Conservation (phyloP, 1,140 invertebrate genomes). For the Penaeus chinensis region DNA sequence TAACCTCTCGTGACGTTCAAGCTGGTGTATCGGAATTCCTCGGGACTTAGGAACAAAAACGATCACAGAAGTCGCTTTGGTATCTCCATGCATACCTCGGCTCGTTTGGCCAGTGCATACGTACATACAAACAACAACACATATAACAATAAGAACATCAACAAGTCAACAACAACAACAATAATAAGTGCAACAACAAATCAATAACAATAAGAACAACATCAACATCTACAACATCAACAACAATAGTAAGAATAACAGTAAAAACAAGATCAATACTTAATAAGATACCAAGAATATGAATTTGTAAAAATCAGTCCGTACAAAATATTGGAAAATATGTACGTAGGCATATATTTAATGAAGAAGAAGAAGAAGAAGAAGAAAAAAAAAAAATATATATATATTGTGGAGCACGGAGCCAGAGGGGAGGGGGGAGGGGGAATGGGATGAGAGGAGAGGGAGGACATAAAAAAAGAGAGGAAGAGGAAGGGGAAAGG, state of each 20-base stretch:
- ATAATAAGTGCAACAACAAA: neutral
- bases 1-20: neutral
- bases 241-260: neutral
- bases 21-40: neutral
- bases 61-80: neutral
- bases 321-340: too few relatives aligned
- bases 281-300: neutral
- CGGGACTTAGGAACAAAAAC: neutral
- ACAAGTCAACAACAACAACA: too few relatives aligned
- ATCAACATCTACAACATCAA: neutral
- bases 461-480: too few relatives aligned
- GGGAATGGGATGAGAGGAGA: conserved; percentile 4
- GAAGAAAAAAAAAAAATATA: neutral
- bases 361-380: neutral
- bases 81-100: neutral
- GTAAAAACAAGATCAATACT: neutral
- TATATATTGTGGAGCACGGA: neutral
- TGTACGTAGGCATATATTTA: too few relatives aligned
- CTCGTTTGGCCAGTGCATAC: neutral
- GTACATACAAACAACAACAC: conserved; percentile 1
- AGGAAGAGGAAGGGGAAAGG: too few relatives aligned
- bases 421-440: conserved; percentile 1
- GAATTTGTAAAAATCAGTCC: neutral
- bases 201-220: neutral
- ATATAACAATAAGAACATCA: neutral